Percentiles rank a stretch among this genome's conserved stretches.
Conservation (phyloP, 2,797 vertebrate genomes). For the Malurus splendens region DNA sequence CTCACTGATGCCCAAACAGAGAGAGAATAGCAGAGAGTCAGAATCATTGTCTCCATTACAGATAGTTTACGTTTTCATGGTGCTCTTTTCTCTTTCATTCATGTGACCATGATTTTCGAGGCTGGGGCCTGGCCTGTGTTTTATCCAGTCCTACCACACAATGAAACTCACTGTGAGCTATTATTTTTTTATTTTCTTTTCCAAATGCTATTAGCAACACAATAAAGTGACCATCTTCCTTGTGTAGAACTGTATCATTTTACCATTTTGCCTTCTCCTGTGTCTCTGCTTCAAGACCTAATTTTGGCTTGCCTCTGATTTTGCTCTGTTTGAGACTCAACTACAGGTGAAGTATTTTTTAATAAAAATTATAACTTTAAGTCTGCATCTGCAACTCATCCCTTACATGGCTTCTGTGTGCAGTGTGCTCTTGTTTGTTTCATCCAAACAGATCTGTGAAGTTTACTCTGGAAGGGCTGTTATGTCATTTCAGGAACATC, state of each 20-base stretch:
- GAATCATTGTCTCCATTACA: neutral
- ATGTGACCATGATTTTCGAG: neutral
- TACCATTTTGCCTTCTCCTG: neutral
- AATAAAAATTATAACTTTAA: slow-evolving; percentile 10
- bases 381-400: neutral
- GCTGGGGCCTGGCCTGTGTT: neutral
- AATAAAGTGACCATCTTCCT: neutral
- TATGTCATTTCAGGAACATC: neutral
- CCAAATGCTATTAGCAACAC: neutral
- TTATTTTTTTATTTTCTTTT: neutral
- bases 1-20: neutral
- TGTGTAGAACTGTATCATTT: neutral
- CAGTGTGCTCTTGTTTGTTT: neutral
- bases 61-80: neutral
- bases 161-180: neutral
- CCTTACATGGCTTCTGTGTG: neutral
- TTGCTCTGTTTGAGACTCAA: neutral
- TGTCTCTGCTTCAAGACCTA: neutral
- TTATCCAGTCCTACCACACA: neutral
- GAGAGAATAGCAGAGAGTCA: neutral
- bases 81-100: neutral
- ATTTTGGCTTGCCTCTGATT: slow-evolving; percentile 5
- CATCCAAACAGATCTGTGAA: neutral
- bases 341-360: neutral
- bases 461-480: neutral